Percentiles rank a stretch among this genome's conserved stretches.
phyloP scores from a whole-genome alignment of 2,888 invertebrate species.

The Ochlodes sylvanus region DNA sequence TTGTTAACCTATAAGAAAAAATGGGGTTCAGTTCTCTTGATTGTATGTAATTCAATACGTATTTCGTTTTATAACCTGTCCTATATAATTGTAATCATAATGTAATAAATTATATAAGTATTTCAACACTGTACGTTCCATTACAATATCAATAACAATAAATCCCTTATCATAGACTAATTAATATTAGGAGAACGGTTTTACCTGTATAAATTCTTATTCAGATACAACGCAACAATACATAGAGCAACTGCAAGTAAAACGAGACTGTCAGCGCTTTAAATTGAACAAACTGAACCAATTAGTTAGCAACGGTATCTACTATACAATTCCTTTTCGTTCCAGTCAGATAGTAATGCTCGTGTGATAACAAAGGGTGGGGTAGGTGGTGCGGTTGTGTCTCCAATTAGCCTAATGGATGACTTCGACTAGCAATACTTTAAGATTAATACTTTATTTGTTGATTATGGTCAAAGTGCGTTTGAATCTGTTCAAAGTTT shows the following conservation, averaged over 20 bases:
- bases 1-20: too few species aligned
- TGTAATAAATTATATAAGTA: too few species aligned
- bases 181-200: neutral
- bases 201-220: neutral
- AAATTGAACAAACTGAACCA: conserved; percentile 33
- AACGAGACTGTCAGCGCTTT: conserved; percentile 22
- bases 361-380: conserved; percentile 62
- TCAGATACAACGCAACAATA: conserved; percentile 1
- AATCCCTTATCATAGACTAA: neutral
- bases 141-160: neutral
- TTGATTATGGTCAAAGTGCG: neutral
- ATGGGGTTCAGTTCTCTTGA: too few species aligned
- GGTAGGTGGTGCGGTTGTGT: conserved; percentile 60
- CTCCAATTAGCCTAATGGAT: conserved; percentile 85
- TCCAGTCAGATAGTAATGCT: conserved; percentile 41
- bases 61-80: too few species aligned
- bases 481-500: too few species aligned
- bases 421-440: conserved; percentile 70
- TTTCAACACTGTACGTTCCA: too few species aligned
- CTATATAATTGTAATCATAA: too few species aligned
- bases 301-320: conserved; percentile 37
- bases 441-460: conserved; percentile 7
- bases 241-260: conserved; percentile 2
- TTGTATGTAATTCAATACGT: too few species aligned
- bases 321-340: conserved; percentile 42